A percentile compares a stretch with the other conserved stretches of the same genome.
Evolutionary conservation across 1,140 invertebrate genomes (phyloP).

Genomic region (Solen grandis): DNA sequence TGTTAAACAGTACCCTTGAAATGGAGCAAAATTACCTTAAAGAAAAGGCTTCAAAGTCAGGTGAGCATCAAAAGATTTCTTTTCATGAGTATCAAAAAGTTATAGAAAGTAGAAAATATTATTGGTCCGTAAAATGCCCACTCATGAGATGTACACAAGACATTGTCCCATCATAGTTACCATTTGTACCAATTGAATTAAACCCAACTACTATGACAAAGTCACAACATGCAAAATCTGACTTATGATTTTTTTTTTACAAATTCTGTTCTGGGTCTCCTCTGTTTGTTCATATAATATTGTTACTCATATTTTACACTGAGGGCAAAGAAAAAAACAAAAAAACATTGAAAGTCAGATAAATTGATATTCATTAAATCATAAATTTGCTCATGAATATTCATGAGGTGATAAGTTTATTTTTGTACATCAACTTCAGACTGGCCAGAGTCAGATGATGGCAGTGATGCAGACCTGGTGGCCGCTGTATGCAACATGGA

Average conservation of each 20-base stretch:
- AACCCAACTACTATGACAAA: too few species aligned
- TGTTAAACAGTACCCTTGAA: constrained; percentile 36
- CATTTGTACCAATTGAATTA: too few species aligned
- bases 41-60: neutral
- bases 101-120: neutral
- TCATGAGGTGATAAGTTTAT: neutral
- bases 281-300: too few species aligned
- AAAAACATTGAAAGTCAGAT: neutral
- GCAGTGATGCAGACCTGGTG: constrained; percentile 18
- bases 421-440: neutral
- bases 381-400: too few species aligned
- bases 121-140: neutral
- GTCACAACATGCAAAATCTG: too few species aligned
- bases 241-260: constrained; percentile 31
- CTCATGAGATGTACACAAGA: neutral
- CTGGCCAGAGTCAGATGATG: constrained; percentile 1
- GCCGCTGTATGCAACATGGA: too few species aligned
- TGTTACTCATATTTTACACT: too few species aligned
- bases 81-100: neutral
- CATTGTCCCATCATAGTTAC: neutral
- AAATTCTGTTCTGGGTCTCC: neutral
- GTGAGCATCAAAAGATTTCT: neutral
- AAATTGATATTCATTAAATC: too few species aligned
- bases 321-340: neutral
- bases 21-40: constrained; percentile 30